Conservation (phyloP, 2,888 invertebrate species). For the Hydroisotoma schaefferi region DNA sequence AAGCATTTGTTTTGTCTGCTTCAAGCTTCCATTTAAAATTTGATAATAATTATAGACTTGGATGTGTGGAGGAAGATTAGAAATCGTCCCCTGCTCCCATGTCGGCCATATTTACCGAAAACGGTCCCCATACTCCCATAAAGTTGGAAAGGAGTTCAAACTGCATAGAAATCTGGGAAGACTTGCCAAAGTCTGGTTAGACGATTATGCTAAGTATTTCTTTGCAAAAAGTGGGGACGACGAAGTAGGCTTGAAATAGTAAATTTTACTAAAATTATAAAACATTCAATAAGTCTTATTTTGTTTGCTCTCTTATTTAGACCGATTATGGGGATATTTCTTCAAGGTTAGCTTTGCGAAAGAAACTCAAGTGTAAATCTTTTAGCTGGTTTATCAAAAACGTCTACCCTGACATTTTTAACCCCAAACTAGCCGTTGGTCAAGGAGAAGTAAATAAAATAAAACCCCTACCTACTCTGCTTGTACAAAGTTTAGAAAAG, state of each 20-base stretch:
- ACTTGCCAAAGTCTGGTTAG: conserved; percentile 59
- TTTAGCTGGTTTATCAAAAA: conserved; percentile 62
- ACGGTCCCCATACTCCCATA: conserved; percentile 48
- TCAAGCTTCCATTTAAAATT: no score
- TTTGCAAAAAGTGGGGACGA: conserved; percentile 59
- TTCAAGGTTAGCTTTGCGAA: conserved; percentile 55
- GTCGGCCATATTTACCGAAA: conserved; percentile 62
- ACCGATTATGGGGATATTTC: conserved; percentile 61
- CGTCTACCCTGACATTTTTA: conserved; percentile 61
- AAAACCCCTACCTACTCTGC: neutral
- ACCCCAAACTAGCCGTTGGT: conserved; percentile 59
- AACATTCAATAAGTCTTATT: neutral
- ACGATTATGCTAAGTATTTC: conserved; percentile 59
- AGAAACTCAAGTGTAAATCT: conserved; percentile 57
- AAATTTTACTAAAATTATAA: no score
- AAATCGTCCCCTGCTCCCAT: conserved; percentile 60
- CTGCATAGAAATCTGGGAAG: conserved; percentile 59
- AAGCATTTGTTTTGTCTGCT: neutral
- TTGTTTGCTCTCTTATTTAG: conserved; percentile 49
- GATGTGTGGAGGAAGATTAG: conserved; percentile 62
- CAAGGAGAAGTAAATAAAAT: conserved; percentile 58
- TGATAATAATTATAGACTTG: conserved; percentile 58
- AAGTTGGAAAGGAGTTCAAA: conserved; percentile 46
- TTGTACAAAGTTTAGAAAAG: no score
- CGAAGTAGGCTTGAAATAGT: conserved; percentile 52